phyloP scores from a whole-genome alignment of 1,140 invertebrate species.

The Artemia franciscana region DNA sequence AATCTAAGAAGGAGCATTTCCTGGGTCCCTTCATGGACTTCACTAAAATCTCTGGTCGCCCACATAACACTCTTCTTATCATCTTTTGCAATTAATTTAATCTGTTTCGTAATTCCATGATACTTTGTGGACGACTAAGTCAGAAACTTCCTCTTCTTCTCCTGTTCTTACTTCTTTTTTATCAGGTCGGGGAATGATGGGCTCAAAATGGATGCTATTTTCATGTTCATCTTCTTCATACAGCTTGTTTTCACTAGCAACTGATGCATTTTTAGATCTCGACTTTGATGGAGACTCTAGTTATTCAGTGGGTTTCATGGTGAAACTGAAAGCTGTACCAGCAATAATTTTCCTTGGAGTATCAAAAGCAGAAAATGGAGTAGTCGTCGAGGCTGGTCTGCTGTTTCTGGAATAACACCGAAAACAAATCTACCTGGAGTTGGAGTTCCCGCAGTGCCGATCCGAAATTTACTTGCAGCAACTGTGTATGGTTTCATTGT shows the following conservation, averaged over 20 bases:
- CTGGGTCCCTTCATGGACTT: slow-evolving; percentile 36
- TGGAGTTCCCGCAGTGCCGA: neutral
- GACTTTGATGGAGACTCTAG: neutral
- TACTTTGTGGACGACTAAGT: too few species aligned
- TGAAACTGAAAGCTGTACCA: too few species aligned
- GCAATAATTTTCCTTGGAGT: too few species aligned
- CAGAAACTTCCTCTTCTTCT: too few species aligned
- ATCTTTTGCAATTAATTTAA: slow-evolving; percentile 42
- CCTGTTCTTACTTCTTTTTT: slow-evolving; percentile 64
- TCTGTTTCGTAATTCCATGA: too few species aligned
- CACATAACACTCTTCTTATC: slow-evolving; percentile 53
- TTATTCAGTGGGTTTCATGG: too few species aligned
- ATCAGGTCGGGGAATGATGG: slow-evolving; percentile 56
- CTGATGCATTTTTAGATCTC: slow-evolving; percentile 4
- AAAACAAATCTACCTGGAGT: slow-evolving; percentile 6
- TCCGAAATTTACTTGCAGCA: slow-evolving; percentile 1
- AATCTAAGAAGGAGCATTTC: slow-evolving; percentile 58
- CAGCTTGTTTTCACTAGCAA: slow-evolving; percentile 25
- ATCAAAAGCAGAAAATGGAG: too few species aligned
- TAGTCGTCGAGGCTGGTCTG: slow-evolving; percentile 1
- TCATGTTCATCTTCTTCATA: slow-evolving; percentile 33
- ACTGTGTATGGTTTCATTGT: slow-evolving; percentile 20
- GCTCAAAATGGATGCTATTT: slow-evolving; percentile 21
- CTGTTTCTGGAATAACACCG: neutral
- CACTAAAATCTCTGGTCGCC: slow-evolving; percentile 57